phyloP scores from a whole-genome alignment of 2,797 vertebrate species.

The Harpagifer antarcticus region DNA sequence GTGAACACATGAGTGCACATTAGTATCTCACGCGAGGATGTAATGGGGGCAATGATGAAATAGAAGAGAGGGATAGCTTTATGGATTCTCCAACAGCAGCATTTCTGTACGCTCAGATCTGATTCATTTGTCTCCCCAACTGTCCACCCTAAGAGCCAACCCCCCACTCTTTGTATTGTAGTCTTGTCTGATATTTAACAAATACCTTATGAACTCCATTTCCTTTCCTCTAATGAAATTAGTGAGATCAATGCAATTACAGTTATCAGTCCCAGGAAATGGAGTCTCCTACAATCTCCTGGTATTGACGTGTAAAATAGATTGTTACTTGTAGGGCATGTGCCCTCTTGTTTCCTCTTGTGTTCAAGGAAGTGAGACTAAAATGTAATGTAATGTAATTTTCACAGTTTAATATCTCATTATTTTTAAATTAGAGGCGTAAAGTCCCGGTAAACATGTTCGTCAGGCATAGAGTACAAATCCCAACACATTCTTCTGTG shows the following conservation, averaged over 20 bases:
- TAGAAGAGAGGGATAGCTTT: constrained; percentile 12
- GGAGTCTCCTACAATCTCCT: constrained; percentile 65
- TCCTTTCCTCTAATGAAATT: constrained; percentile 72
- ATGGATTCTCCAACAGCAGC: constrained; percentile 10
- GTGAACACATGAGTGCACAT: constrained; percentile 41
- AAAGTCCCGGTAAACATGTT: constrained; percentile 67
- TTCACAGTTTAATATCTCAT: constrained; percentile 73
- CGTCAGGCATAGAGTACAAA: constrained; percentile 50
- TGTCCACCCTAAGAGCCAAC: constrained; percentile 7
- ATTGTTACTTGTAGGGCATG: constrained; percentile 66
- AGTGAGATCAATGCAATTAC: constrained; percentile 73
- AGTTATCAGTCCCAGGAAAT: constrained; percentile 73
- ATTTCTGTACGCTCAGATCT: not conserved
- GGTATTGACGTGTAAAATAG: constrained; percentile 66
- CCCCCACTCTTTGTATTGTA: constrained; percentile 5
- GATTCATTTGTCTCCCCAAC: constrained; percentile 17
- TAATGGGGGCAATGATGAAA: constrained; percentile 22
- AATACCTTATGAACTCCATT: constrained; percentile 66
- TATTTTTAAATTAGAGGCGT: constrained; percentile 73
- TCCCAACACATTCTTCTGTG: constrained; percentile 61
- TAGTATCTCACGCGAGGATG: constrained; percentile 49
- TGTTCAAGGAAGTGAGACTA: constrained; percentile 65
- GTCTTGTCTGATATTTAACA: constrained; percentile 41
- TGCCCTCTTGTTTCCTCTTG: constrained; percentile 58
- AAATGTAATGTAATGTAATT: constrained; percentile 75